phyloP scores from a whole-genome alignment of 2,113 vertebrate genomes.

The Nannobrachium achirus region DNA sequence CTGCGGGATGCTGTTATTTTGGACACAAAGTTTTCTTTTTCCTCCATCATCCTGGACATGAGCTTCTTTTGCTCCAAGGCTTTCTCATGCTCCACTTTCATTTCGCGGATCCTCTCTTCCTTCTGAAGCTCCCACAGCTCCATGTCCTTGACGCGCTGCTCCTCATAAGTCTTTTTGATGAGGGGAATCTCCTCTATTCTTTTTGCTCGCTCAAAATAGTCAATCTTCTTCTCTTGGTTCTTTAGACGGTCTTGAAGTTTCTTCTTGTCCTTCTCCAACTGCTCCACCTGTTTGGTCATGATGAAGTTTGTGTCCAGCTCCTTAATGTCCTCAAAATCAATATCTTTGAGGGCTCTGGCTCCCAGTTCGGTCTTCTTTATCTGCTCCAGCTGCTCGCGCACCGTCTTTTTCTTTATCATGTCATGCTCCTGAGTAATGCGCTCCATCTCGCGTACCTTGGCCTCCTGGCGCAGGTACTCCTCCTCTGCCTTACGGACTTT shows the following conservation, averaged over 20 bases:
- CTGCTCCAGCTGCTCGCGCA: conserved; percentile 95
- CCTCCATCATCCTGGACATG: conserved; percentile 95
- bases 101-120: conserved; percentile 96
- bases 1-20: conserved; percentile 91
- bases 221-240: conserved; percentile 93
- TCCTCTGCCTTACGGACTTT: conserved; percentile 98
- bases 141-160: conserved; percentile 95
- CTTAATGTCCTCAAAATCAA: conserved; percentile 98
- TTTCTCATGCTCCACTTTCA: conserved; percentile 95
- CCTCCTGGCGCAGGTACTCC: conserved; percentile 92
- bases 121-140: conserved; percentile 98
- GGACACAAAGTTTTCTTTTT: conserved; percentile 91
- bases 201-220: conserved; percentile 97
- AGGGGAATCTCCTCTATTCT: conserved; percentile 97
- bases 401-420: conserved; percentile 98
- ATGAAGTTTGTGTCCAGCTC: conserved; percentile 99
- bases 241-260: conserved; percentile 97
- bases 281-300: conserved; percentile 99
- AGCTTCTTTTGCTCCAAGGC: conserved; percentile 96
- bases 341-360: conserved; percentile 98
- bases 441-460: conserved; percentile 96
- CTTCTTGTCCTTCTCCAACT: conserved; percentile 97
- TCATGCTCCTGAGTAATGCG: conserved; percentile 97
- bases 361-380: conserved; percentile 99
- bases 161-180: conserved; percentile 95